phyloP scores from a whole-genome alignment of 2,797 vertebrate species.

The Periophthalmus magnuspinnatus region DNA sequence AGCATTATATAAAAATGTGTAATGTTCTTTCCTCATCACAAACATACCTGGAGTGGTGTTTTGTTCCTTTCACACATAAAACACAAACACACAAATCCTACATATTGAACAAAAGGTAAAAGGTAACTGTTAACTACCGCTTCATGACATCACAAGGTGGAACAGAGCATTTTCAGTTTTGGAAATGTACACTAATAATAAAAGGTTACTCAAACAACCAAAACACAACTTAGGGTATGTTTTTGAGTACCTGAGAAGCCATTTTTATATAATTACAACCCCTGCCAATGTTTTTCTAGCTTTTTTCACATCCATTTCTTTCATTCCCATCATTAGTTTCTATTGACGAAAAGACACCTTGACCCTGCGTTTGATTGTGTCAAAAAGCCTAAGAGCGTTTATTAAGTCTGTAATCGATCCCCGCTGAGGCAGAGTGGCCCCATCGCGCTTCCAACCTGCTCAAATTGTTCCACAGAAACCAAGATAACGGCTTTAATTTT shows the following conservation, averaged over 20 bases:
- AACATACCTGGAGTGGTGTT: no score
- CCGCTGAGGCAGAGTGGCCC: slow-evolving; percentile 51
- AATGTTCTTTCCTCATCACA: no score
- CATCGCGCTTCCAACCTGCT: slow-evolving; percentile 40
- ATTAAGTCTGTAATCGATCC: slow-evolving; percentile 56
- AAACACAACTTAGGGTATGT: no score
- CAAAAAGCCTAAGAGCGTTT: slow-evolving; percentile 17
- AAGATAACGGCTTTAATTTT: slow-evolving; percentile 76
- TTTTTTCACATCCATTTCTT: background rate
- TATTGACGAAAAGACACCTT: slow-evolving; percentile 24
- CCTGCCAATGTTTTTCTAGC: background rate
- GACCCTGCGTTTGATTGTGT: slow-evolving; percentile 27
- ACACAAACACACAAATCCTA: no score
- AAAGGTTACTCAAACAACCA: no score
- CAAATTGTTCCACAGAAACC: slow-evolving; percentile 69
- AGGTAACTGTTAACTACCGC: no score
- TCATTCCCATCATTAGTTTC: slow-evolving; percentile 7
- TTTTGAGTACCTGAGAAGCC: background rate
- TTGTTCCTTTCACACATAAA: no score
- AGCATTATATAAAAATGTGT: no score
- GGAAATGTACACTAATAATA: no score
- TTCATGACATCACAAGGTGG: no score
- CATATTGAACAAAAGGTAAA: no score
- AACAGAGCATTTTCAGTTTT: no score
- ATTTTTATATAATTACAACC: background rate